phyloP scores from a whole-genome alignment of 2,888 invertebrate genomes.

The Nebria brevicollis region DNA sequence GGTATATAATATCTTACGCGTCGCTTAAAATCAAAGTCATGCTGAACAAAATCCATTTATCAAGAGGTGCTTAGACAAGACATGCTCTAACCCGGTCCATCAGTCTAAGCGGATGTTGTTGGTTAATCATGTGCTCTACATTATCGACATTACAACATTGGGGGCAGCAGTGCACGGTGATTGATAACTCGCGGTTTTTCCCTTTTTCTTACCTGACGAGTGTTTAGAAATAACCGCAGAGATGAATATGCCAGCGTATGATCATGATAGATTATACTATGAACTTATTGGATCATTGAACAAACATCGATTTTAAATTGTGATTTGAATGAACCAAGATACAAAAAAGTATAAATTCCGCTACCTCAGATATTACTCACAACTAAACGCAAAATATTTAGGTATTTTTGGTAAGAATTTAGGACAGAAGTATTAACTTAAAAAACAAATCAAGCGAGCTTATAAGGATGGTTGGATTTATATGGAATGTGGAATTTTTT shows the following conservation, averaged over 20 bases:
- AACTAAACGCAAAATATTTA: too few relatives aligned
- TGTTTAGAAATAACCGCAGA: slow-evolving; percentile 21
- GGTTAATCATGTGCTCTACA: slow-evolving; percentile 30
- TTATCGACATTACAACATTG: slow-evolving; percentile 21
- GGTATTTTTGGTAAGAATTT: too few relatives aligned
- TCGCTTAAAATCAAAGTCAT: neutral
- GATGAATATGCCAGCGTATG: slow-evolving; percentile 35
- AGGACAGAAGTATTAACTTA: too few relatives aligned
- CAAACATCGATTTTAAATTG: neutral
- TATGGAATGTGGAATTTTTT: too few relatives aligned
- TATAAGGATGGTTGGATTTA: too few relatives aligned
- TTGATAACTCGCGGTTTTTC: slow-evolving; percentile 15
- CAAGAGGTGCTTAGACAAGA: slow-evolving; percentile 10
- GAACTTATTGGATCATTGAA: slow-evolving; percentile 27
- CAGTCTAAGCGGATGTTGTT: slow-evolving; percentile 18
- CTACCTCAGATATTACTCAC: too few relatives aligned
- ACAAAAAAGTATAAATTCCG: neutral
- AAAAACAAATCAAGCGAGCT: too few relatives aligned
- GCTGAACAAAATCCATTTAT: slow-evolving; percentile 16
- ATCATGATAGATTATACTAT: slow-evolving; percentile 23
- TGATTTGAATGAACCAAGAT: neutral
- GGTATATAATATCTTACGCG: neutral
- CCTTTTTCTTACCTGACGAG: neutral
- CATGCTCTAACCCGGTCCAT: neutral
- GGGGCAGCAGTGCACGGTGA: slow-evolving; percentile 27